phyloP scores from a whole-genome alignment of 2,888 invertebrate species.

The Dicyrtoma fusca region DNA sequence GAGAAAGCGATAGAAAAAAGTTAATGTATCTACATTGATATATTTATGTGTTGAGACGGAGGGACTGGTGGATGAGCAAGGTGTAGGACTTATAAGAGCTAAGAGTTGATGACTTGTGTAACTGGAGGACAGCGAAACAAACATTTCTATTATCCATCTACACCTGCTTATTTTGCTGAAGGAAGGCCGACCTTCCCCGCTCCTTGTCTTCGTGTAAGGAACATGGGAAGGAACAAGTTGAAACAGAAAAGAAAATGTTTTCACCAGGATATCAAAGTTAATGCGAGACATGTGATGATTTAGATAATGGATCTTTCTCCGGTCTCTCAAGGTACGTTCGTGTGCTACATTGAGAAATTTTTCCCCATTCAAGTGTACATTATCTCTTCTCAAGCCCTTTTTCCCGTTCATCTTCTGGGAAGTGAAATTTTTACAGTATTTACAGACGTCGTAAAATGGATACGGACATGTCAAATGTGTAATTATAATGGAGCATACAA shows the following conservation, averaged over 20 bases:
- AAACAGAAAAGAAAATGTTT: neutral
- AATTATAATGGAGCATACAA: neutral
- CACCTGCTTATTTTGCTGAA: neutral
- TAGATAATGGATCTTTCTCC: constrained; percentile 31
- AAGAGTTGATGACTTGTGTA: too few relatives aligned
- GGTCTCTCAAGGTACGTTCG: too few relatives aligned
- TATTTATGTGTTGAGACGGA: too few relatives aligned
- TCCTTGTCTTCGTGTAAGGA: neutral
- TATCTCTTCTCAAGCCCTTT: neutral
- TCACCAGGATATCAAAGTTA: constrained; percentile 18
- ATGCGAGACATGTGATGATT: constrained; percentile 35
- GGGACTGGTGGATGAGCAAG: too few relatives aligned
- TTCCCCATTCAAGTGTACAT: too few relatives aligned
- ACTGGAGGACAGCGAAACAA: too few relatives aligned
- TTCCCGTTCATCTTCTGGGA: neutral
- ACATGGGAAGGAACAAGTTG: constrained; percentile 3
- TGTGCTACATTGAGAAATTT: too few relatives aligned
- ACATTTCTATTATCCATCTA: neutral
- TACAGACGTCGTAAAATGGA: neutral
- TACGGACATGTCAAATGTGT: neutral
- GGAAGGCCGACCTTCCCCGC: neutral
- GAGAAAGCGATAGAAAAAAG: too few relatives aligned
- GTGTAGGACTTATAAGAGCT: too few relatives aligned
- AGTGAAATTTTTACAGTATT: neutral
- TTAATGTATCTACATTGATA: too few relatives aligned